A percentile compares a stretch with the other conserved stretches of the same genome.
Conservation (phyloP, 2,113 vertebrate genomes). For the Perognathus longimembris region DNA sequence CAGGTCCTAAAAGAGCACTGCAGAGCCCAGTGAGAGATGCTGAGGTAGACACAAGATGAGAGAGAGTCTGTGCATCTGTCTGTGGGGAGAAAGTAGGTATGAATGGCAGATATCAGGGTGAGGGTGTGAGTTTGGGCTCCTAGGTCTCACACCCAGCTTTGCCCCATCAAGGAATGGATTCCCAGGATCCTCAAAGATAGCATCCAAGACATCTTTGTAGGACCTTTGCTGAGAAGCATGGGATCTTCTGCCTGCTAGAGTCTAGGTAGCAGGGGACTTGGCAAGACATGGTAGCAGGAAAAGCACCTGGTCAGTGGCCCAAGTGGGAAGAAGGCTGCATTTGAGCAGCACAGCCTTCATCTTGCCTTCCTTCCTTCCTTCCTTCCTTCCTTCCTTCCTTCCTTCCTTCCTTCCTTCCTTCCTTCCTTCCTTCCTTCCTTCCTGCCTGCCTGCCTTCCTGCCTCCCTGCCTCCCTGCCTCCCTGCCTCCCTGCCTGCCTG, state of each 20-base stretch:
- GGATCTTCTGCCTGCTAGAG: neutral
- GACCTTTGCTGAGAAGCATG: neutral
- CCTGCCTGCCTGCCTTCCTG: too few species aligned
- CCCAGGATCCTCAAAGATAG: neutral
- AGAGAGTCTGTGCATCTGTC: neutral
- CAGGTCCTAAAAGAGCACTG: neutral
- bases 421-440: too few species aligned
- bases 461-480: too few species aligned
- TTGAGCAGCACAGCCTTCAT: neutral
- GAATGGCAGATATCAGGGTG: neutral
- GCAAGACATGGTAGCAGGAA: too few species aligned
- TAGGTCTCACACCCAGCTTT: neutral
- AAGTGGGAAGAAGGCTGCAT: neutral
- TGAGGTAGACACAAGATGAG: neutral
- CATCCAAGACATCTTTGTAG: neutral
- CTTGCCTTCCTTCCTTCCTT: neutral
- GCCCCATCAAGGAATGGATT: neutral
- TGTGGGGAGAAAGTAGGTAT: neutral
- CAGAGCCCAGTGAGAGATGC: neutral
- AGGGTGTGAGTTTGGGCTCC: neutral
- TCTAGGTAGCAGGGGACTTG: too few species aligned
- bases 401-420: too few species aligned
- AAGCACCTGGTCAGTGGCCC: neutral
- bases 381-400: too few species aligned
- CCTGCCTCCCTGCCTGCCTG: too few species aligned